A percentile compares a stretch with the other conserved stretches of the same genome.
Evolutionary conservation across 2,888 invertebrate species (phyloP).

Genomic region (Drosophila glabriapex): DNA sequence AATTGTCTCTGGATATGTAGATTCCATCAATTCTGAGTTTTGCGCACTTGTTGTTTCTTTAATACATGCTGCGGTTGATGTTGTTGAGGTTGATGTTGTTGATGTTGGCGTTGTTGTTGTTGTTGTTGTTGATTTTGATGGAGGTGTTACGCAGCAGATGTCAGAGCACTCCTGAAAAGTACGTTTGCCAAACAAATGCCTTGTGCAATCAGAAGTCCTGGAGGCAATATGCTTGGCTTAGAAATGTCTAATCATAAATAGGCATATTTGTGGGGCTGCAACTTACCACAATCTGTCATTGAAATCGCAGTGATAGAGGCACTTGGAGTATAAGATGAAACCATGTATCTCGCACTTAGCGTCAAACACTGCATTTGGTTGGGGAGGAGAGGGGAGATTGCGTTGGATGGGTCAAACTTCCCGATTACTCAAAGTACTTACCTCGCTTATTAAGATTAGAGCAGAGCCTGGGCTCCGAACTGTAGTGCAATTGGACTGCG

Average conservation of each 20-base stretch:
- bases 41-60: too few relatives aligned
- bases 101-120: neutral
- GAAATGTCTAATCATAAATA: neutral
- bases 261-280: too few relatives aligned
- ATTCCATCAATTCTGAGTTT: neutral
- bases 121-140: neutral
- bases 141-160: conserved; percentile 34
- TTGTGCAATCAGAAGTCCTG: neutral
- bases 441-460: conserved; percentile 1
- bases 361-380: neutral
- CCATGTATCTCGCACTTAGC: neutral
- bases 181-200: neutral
- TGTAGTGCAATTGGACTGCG: neutral
- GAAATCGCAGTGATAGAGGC: neutral
- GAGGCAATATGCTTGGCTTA: neutral
- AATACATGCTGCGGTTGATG: neutral
- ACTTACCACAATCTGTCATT: neutral
- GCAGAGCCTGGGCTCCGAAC: conserved; percentile 31
- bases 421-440: conserved; percentile 14
- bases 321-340: neutral
- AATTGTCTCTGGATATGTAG: too few relatives aligned
- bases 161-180: conserved; percentile 26
- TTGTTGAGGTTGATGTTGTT: neutral
- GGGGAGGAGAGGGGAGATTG: neutral
- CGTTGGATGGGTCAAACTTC: neutral